These are phyloP conservation scores for Stichodactyla mertensii DNA, from an alignment of 64 coral and sea anemone genomes.

Conservation along the genomic window DNA sequence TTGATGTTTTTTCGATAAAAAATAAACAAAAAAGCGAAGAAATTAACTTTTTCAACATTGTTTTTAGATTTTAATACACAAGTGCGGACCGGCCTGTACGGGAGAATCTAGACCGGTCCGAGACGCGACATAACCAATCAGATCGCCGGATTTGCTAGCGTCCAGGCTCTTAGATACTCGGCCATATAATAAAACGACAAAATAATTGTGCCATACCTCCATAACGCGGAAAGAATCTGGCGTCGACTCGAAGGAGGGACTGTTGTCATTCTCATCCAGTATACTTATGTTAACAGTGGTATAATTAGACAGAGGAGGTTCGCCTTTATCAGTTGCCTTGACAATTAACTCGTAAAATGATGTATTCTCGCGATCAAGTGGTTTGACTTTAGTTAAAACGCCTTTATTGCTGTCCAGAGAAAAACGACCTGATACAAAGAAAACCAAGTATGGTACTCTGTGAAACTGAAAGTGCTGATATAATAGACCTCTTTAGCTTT, in stretches of 20 bases:
- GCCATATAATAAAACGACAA: too few relatives aligned
- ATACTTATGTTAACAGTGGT: constrained; percentile 51
- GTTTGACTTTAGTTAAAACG: constrained; percentile 40
- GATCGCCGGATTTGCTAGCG: too few relatives aligned
- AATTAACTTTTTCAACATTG: too few relatives aligned
- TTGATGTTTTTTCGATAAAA: too few relatives aligned
- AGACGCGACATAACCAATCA: too few relatives aligned
- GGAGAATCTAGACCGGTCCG: too few relatives aligned
- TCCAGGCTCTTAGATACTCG: too few relatives aligned
- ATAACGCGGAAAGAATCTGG: constrained; percentile 2
- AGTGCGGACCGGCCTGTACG: too few relatives aligned
- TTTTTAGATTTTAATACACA: too few relatives aligned
- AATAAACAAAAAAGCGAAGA: too few relatives aligned
- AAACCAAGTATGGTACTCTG: constrained; percentile 54
- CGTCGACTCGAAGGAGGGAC: constrained; percentile 56
- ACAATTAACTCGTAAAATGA: constrained; percentile 52
- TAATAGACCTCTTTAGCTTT: too few relatives aligned
- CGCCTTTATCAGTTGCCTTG: constrained; percentile 66
- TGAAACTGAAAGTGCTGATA: constrained; percentile 30
- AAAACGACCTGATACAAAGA: constrained; percentile 53
- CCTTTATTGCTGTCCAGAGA: constrained; percentile 67
- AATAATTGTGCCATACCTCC: background rate
- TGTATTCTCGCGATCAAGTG: constrained; percentile 65
- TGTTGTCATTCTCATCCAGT: constrained; percentile 72
- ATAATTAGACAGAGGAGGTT: constrained; percentile 52